phyloP scores from a whole-genome alignment of 35 echinoderm and acorn worm genomes.

The Chiridota heheva region DNA sequence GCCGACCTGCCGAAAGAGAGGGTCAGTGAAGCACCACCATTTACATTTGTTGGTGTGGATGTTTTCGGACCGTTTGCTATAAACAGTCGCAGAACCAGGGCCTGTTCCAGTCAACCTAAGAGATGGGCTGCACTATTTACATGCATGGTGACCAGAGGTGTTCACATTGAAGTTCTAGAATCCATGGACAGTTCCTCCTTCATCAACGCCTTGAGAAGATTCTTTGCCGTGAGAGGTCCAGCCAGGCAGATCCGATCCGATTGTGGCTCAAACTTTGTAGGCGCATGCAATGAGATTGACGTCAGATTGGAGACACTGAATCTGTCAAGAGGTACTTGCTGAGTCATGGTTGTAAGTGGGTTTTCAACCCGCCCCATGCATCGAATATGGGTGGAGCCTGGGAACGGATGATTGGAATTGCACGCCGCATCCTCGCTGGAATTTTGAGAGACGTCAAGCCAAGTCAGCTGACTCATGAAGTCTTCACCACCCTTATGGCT shows the following conservation, averaged over 20 bases:
- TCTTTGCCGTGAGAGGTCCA: constrained; percentile 52
- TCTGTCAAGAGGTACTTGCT: constrained; percentile 32
- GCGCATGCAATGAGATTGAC: constrained; percentile 46
- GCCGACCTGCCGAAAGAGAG: constrained; percentile 58
- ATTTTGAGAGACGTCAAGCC: constrained; percentile 53
- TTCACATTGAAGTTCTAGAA: constrained; percentile 75
- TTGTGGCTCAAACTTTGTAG: constrained; percentile 57
- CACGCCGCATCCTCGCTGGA: constrained; percentile 39
- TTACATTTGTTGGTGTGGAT: constrained; percentile 62
- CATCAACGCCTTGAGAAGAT: constrained; percentile 65
- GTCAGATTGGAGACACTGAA: constrained; percentile 26
- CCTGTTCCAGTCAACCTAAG: constrained; percentile 28
- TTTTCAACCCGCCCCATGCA: constrained; percentile 42
- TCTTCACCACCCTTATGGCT: constrained; percentile 50
- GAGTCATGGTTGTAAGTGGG: constrained; percentile 31
- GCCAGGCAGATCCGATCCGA: constrained; percentile 44
- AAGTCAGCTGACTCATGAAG: constrained; percentile 58
- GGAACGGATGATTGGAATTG: constrained; percentile 52
- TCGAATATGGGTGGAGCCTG: constrained; percentile 57
- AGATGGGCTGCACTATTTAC: constrained; percentile 71
- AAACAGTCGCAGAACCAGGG: constrained; percentile 42
- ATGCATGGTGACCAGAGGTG: constrained; percentile 38
- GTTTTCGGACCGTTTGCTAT: constrained; percentile 59
- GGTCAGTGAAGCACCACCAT: constrained; percentile 48
- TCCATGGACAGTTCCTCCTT: constrained; percentile 48